phyloP scores from a whole-genome alignment of 1,140 invertebrate species.

The Agraylea sexmaculata region DNA sequence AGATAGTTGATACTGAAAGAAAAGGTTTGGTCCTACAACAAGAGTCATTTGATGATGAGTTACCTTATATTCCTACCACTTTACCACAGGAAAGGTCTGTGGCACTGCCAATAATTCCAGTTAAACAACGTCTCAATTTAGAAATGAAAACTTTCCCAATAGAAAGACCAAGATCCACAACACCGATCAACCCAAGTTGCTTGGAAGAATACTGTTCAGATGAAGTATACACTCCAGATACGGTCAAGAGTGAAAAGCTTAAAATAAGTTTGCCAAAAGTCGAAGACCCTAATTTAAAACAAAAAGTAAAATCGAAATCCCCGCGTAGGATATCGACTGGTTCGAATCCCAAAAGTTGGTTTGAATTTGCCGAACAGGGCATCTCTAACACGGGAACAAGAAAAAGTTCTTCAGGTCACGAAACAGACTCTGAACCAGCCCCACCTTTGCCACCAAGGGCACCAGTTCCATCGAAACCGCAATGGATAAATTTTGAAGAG shows the following conservation, averaged over 20 bases:
- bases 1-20: constrained; percentile 48
- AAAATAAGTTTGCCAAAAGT: constrained; percentile 56
- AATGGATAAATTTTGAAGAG: constrained; percentile 80
- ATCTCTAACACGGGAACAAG: constrained; percentile 23
- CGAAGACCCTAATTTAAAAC: constrained; percentile 30
- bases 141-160: constrained; percentile 70
- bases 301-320: constrained; percentile 30
- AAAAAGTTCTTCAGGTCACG: constrained; percentile 16
- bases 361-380: constrained; percentile 50
- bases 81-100: constrained; percentile 69
- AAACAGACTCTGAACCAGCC: constrained; percentile 24
- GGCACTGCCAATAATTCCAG: constrained; percentile 66
- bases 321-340: constrained; percentile 32
- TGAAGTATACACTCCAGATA: constrained; percentile 29
- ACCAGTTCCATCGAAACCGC: constrained; percentile 33
- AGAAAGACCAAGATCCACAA: constrained; percentile 74
- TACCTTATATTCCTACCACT: constrained; percentile 78
- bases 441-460: constrained; percentile 41
- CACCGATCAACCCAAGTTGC: constrained; percentile 63
- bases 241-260: constrained; percentile 45
- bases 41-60: constrained; percentile 75
- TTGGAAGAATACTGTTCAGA: constrained; percentile 60
- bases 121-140: constrained; percentile 57
- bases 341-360: constrained; percentile 44
- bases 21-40: constrained; percentile 66